A percentile compares a stretch with the other conserved stretches of the same genome.
phyloP scores from a whole-genome alignment of 2,113 vertebrate genomes.

The Osmerus eperlanus region DNA sequence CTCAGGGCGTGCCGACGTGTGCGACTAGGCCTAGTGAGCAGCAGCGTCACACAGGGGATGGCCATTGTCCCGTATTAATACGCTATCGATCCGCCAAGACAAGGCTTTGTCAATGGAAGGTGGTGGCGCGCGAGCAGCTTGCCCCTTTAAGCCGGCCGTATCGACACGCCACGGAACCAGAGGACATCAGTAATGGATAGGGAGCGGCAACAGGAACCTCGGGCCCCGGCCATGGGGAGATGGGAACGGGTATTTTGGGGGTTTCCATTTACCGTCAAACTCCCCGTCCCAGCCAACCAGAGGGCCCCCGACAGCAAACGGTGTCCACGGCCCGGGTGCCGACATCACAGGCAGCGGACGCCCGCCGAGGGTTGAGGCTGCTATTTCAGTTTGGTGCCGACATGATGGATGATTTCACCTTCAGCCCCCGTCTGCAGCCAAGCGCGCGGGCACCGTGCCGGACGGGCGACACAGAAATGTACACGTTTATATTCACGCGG shows the following conservation, averaged over 20 bases:
- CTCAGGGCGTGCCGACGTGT: slow-evolving; percentile 55
- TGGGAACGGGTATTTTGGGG: slow-evolving; percentile 51
- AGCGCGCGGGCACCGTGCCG: slow-evolving; percentile 56
- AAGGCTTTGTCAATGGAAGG: slow-evolving; percentile 69
- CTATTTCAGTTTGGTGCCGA: slow-evolving; percentile 62
- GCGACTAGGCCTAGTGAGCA: slow-evolving; percentile 62
- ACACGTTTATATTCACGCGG: slow-evolving; percentile 66
- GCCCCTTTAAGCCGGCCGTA: slow-evolving; percentile 55
- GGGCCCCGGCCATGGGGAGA: slow-evolving; percentile 33
- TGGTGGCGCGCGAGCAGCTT: slow-evolving; percentile 1
- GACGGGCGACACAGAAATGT: slow-evolving; percentile 60
- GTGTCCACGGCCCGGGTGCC: slow-evolving; percentile 25
- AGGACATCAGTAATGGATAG: slow-evolving; percentile 75
- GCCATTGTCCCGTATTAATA: slow-evolving; percentile 74
- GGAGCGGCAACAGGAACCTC: slow-evolving; percentile 61
- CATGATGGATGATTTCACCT: slow-evolving; percentile 74
- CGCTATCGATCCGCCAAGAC: slow-evolving; percentile 73
- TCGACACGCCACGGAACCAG: slow-evolving; percentile 66
- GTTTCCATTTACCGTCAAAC: slow-evolving; percentile 56
- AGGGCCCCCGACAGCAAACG: slow-evolving; percentile 42
- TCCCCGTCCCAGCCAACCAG: slow-evolving; percentile 52
- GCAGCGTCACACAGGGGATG: slow-evolving; percentile 48
- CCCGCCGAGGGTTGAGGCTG: slow-evolving; percentile 59
- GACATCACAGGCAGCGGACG: slow-evolving; percentile 49
- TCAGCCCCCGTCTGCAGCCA: slow-evolving; percentile 62